These are phyloP conservation scores for Xenops minutus DNA, from an alignment of 2,797 vertebrate species.

Conservation along the genomic window DNA sequence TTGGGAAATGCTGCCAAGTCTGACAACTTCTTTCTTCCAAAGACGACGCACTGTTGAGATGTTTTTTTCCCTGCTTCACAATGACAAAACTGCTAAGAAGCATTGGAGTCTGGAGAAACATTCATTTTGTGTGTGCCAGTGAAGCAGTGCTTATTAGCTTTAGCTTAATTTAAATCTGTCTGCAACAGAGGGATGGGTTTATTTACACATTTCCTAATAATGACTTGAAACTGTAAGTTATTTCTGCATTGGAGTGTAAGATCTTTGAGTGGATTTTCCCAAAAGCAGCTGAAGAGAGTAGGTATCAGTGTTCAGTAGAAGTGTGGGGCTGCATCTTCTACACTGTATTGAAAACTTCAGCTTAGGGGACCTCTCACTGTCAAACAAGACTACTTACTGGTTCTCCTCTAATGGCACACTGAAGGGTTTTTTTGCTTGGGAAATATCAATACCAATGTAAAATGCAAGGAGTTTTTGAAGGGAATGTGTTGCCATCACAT, in stretches of 20 bases:
- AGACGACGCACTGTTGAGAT: background rate
- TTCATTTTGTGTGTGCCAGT: background rate
- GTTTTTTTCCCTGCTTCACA: background rate
- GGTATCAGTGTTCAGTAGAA: background rate
- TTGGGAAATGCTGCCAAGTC: constrained; percentile 42
- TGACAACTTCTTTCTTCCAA: constrained; percentile 32
- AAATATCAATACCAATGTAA: background rate
- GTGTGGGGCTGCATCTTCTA: background rate
- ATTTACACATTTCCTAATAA: constrained; percentile 43
- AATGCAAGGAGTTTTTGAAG: background rate
- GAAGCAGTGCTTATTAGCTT: constrained; percentile 16
- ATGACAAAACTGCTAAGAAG: constrained; percentile 38
- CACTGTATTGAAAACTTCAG: background rate
- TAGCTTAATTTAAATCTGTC: constrained; percentile 38
- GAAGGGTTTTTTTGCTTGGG: background rate
- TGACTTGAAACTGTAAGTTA: background rate
- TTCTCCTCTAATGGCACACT: background rate
- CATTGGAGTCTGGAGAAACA: constrained; percentile 25
- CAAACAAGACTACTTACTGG: background rate
- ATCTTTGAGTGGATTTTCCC: background rate
- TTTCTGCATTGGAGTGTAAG: background rate
- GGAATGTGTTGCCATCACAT: background rate
- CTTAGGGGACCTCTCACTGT: background rate
- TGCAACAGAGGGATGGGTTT: constrained; percentile 1
- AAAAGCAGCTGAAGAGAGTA: background rate